Evolutionary conservation across 2,797 vertebrate species (phyloP), one percentile per base, ranked within the genome.

Genomic region (Anguilla anguilla): DNA sequence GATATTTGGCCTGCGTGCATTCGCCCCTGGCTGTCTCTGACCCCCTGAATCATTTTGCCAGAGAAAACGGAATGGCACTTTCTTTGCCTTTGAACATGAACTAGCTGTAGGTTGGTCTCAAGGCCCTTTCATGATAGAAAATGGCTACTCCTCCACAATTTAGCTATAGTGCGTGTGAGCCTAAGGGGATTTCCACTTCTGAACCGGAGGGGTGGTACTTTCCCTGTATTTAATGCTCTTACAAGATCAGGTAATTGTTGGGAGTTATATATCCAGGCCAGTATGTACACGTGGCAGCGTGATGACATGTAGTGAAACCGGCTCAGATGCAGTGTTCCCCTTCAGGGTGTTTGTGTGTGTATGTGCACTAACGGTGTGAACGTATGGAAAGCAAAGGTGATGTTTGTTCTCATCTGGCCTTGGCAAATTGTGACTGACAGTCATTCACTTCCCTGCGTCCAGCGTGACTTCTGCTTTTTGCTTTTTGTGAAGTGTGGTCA

Each of bases 251-350:
- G 94, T 95, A 95, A 94, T 95, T 90, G 90, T 89, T 67, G 9
- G 39, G 90, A 91, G 90, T 86, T 82, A 85, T 87, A 91, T 89
- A 57, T 35, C 89, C 86, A 0, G 61, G 86, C 84, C 86, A 39
- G 84, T 87, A 25, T 51, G 90, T 57, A 89, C 87, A 88, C 84
- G 92, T 74, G 89, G 94, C 90, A 94, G 92, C 90, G 94, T 93
- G 93, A 90, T 93, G 91, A 94, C 91, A 90, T 89, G 89, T 94
- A 95, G 11, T 95, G 94, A 96, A 96, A 96, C 94, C 90, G 61
- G 6, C 87, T 83, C 91, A 79, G n/a, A 57, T 28, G 6, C 77
- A 77, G 72, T n/a, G 15, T 92, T 92, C 92, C 82, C 17, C 35
- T 88, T 92, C 90, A 89, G 46, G 31, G 53, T 67, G 19, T 74